Percentiles rank a stretch among this genome's conserved stretches.
Conservation (phyloP, 2,113 vertebrate species). For the Psittacara wagleri region DNA sequence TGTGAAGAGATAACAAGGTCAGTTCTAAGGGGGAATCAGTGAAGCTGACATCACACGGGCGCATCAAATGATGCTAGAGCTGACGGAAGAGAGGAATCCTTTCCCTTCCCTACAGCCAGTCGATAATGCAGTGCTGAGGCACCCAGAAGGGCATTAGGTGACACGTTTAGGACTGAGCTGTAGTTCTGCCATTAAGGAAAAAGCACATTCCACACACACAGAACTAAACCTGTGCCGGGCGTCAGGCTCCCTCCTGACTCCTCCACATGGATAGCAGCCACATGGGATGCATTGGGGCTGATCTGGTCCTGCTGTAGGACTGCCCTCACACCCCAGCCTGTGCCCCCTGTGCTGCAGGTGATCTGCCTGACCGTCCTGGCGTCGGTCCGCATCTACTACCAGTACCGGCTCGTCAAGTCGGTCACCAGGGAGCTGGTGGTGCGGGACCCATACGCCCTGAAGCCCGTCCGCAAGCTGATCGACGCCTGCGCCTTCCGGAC, state of each 20-base stretch:
- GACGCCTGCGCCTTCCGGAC: constrained; percentile 95
- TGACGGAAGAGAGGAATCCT: background rate
- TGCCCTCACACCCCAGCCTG: background rate
- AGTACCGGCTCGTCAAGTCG: constrained; percentile 87
- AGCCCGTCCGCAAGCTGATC: constrained; percentile 91
- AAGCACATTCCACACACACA: accelerated
- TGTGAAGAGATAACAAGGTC: background rate
- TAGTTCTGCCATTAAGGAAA: background rate
- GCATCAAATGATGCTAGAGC: background rate
- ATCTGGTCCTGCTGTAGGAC: accelerated
- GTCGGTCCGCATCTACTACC: constrained; percentile 91
- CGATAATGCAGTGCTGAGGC: background rate
- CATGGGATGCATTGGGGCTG: accelerated
- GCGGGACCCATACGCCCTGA: constrained; percentile 90
- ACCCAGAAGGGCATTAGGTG: background rate
- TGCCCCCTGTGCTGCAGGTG: constrained; percentile 73
- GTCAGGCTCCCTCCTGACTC: accelerated
- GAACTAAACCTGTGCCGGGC: background rate
- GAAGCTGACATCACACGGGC: background rate
- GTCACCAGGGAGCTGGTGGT: constrained; percentile 89
- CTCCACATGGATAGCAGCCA: accelerated
- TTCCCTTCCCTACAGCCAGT: background rate
- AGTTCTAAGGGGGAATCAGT: background rate
- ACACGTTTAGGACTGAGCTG: background rate
- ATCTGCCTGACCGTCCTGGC: constrained; percentile 92